Evolutionary conservation across 2,797 vertebrate genomes (phyloP).

Genomic region (Netta rufina): DNA sequence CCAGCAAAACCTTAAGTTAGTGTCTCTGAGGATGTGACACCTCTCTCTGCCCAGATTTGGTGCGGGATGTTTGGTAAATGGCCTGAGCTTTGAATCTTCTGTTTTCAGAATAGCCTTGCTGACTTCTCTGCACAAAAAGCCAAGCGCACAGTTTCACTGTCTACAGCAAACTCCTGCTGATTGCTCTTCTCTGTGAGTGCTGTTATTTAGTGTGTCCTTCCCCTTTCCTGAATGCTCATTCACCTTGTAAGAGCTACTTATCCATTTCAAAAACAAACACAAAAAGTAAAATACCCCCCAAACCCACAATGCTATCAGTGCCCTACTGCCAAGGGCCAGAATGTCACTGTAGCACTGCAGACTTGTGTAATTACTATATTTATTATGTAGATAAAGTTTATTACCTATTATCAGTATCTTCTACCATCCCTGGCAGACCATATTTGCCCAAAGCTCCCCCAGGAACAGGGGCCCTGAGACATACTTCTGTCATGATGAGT

Average conservation of each 20-base stretch:
- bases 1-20: background rate
- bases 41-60: background rate
- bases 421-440: accelerated
- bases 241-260: background rate
- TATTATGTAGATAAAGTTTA: accelerated
- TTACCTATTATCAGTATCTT: accelerated
- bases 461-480: background rate
- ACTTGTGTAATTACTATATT: background rate
- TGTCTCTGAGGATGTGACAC: background rate
- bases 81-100: background rate
- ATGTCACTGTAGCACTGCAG: accelerated
- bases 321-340: background rate
- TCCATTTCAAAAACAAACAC: too few species aligned
- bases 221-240: background rate
- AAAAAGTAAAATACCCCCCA: background rate
- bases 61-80: background rate
- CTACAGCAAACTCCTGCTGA: background rate
- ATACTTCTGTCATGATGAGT: accelerated
- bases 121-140: background rate
- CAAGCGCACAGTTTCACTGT: accelerated
- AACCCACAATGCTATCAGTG: accelerated
- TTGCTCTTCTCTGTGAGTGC: accelerated
- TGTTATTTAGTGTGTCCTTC: background rate
- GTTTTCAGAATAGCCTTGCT: background rate
- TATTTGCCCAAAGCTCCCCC: background rate